phyloP scores from a whole-genome alignment of 2,113 vertebrate species.

The Corythaixoides concolor region DNA sequence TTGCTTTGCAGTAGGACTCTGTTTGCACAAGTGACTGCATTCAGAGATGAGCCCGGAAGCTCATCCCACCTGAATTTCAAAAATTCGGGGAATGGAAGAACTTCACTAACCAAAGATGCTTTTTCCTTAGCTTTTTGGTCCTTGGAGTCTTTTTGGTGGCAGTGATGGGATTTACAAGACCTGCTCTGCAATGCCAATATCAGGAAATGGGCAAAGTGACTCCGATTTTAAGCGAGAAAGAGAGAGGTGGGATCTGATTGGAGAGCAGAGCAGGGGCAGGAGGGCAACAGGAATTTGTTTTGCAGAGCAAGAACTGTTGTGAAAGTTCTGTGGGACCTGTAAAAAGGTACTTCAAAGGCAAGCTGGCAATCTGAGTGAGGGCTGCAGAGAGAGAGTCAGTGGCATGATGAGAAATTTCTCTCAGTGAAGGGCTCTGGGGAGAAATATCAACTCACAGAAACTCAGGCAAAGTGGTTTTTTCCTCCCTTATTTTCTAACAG shows the following conservation, averaged over 20 bases:
- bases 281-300: not conserved
- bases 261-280: not conserved
- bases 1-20: not conserved
- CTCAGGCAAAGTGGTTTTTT: fast-evolving
- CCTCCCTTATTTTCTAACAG: not conserved
- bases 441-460: not conserved
- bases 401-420: not conserved
- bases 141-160: not conserved
- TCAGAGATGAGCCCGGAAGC: not conserved
- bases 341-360: not conserved
- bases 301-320: not conserved
- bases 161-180: not conserved
- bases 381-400: not conserved
- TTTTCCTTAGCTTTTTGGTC: not conserved
- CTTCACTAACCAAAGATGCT: not conserved
- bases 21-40: not conserved
- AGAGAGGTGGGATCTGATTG: not conserved
- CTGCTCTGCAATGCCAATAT: not conserved
- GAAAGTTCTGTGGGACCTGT: not conserved
- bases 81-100: not conserved
- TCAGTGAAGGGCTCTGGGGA: not conserved
- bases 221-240: not conserved
- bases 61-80: not conserved
- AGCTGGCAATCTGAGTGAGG: not conserved
- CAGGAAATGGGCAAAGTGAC: not conserved